Conservation (phyloP, 2,797 vertebrate species). For the Poecilia picta region DNA sequence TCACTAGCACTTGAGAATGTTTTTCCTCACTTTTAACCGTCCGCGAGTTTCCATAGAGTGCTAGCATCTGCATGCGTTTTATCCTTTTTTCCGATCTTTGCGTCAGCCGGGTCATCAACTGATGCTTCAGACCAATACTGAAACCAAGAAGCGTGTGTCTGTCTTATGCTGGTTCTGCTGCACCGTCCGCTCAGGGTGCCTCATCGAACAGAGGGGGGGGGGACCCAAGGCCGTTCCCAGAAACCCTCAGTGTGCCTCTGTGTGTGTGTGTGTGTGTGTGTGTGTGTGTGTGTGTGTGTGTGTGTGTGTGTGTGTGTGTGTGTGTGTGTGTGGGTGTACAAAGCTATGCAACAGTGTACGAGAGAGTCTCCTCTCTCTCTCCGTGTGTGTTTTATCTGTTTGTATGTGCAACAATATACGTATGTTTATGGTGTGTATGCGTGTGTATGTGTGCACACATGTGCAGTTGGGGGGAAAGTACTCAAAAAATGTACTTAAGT, state of each 20-base stretch:
- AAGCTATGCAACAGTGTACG: constrained; percentile 30
- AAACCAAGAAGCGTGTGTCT: constrained; percentile 65
- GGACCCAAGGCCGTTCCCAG: constrained; percentile 72
- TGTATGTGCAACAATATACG: constrained; percentile 4
- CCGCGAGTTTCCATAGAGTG: constrained; percentile 62
- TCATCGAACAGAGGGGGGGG: constrained; percentile 64
- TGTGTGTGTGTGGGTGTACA: constrained; percentile 48
- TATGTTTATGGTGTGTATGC: constrained; percentile 3
- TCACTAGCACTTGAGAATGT: constrained; percentile 39
- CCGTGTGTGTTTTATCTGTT: neutral
- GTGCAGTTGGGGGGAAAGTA: no score
- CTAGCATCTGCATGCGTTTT: constrained; percentile 18
- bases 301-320: neutral
- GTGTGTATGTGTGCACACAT: neutral
- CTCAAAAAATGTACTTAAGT: no score
- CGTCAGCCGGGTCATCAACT: constrained; percentile 56
- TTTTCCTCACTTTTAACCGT: constrained; percentile 58
- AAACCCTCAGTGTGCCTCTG: constrained; percentile 59
- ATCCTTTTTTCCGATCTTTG: constrained; percentile 67
- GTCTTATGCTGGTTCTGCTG: constrained; percentile 36
- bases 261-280: constrained; percentile 30
- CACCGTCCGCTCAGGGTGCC: constrained; percentile 46
- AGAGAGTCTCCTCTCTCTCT: constrained; percentile 4
- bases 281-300: constrained; percentile 30
- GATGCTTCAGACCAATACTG: constrained; percentile 69